Percentiles rank a stretch among this genome's conserved stretches.
These are phyloP conservation scores for Dascyllus trimaculatus DNA, from an alignment of 2,113 vertebrate genomes.

Conservation along the genomic window DNA sequence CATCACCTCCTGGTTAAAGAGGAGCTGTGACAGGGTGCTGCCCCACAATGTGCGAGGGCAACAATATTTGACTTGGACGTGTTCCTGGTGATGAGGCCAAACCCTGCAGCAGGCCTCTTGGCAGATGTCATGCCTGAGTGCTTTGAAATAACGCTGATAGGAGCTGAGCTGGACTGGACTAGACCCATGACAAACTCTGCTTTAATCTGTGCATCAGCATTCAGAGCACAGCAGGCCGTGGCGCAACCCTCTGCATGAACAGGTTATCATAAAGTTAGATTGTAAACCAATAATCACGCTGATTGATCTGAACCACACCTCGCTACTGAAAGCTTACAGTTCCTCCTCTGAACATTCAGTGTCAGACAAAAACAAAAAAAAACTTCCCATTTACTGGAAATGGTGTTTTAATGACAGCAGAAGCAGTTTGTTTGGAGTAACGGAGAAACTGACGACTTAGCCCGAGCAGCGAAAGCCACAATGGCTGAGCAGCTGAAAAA, in stretches of 20 bases:
- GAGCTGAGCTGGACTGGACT: constrained; percentile 57
- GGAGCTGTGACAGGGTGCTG: constrained; percentile 64
- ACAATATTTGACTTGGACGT: constrained; percentile 80
- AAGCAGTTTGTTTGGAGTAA: constrained; percentile 28
- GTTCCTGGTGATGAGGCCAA: constrained; percentile 74
- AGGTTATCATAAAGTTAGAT: constrained; percentile 9
- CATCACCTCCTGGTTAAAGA: constrained; percentile 65
- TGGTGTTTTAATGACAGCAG: constrained; percentile 2
- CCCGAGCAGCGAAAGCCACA: constrained; percentile 9
- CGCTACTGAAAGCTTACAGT: background rate
- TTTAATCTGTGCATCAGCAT: constrained; percentile 55
- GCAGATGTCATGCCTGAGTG: constrained; percentile 76
- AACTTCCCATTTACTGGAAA: too few relatives aligned
- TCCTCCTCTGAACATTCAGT: background rate
- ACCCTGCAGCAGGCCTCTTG: constrained; percentile 73
- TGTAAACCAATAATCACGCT: background rate
- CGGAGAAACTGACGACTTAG: constrained; percentile 10
- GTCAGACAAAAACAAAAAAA: too few relatives aligned
- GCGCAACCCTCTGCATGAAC: constrained; percentile 17
- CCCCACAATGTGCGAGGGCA: constrained; percentile 69
- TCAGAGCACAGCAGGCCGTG: constrained; percentile 15
- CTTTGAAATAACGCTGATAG: constrained; percentile 74
- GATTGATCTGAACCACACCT: background rate
- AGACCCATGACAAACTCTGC: constrained; percentile 35
- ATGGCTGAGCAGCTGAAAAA: constrained; percentile 16